Percentiles rank a stretch among this genome's conserved stretches.
Evolutionary conservation across 2,113 vertebrate genomes (phyloP).

Genomic region (Etheostoma spectabile): DNA sequence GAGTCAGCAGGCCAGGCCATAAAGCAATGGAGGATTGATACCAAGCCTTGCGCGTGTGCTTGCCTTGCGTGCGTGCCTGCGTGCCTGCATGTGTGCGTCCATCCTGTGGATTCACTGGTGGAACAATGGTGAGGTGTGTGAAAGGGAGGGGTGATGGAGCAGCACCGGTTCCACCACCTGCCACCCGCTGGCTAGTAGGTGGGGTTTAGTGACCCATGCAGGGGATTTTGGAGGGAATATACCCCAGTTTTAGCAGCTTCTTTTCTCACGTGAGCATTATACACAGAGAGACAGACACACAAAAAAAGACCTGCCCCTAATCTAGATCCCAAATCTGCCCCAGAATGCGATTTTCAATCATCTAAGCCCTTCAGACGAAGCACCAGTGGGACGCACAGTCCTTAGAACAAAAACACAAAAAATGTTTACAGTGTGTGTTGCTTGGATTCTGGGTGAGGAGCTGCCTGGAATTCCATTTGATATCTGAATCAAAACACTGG

Average conservation of each 20-base stretch:
- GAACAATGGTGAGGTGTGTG: conserved; percentile 47
- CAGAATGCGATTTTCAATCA: conserved; percentile 71
- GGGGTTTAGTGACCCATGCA: conserved; percentile 40
- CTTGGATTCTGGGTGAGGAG: background rate
- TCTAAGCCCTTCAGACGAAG: conserved; percentile 72
- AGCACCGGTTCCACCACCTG: conserved; percentile 60
- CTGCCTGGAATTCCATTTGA: conserved; percentile 28
- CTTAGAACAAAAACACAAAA: conserved; percentile 50
- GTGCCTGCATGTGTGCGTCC: conserved; percentile 25
- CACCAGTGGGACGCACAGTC: conserved; percentile 35
- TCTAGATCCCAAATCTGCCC: conserved; percentile 70
- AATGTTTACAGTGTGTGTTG: conserved; percentile 40
- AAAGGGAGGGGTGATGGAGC: conserved; percentile 25
- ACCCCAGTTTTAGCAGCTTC: conserved; percentile 30
- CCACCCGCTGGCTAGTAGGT: conserved; percentile 55
- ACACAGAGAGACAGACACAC: conserved; percentile 24
- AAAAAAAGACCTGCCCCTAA: conserved; percentile 59
- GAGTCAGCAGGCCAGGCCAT: conserved; percentile 21
- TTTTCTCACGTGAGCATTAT: conserved; percentile 41
- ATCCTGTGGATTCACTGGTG: conserved; percentile 12
- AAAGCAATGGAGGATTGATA: background rate
- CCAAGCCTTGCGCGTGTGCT: conserved; percentile 1
- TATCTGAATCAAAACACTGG: conserved; percentile 47
- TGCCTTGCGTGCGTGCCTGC: conserved; percentile 20
- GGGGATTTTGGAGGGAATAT: conserved; percentile 12